Percentiles rank a stretch among this genome's conserved stretches.
phyloP scores from a whole-genome alignment of 2,797 vertebrate genomes.

The Pseudochaenichthys georgianus region DNA sequence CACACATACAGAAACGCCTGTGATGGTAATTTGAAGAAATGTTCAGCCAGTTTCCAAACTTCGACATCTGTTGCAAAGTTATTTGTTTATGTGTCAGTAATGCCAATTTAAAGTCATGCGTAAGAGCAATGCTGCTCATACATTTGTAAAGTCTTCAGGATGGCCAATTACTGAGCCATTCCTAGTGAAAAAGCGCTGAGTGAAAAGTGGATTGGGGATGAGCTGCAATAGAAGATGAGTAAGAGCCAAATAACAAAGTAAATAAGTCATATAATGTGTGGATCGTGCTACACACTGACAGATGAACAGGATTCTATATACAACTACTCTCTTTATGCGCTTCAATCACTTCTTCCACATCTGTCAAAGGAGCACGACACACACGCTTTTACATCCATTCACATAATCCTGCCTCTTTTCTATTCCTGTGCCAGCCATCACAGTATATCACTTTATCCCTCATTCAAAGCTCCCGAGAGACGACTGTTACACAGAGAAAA shows the following conservation, averaged over 20 bases:
- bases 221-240: slow-evolving; percentile 12
- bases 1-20: slow-evolving; percentile 22
- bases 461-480: slow-evolving; percentile 69
- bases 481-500: slow-evolving; percentile 66
- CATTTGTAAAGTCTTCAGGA: slow-evolving; percentile 12
- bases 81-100: slow-evolving; percentile 7
- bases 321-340: slow-evolving; percentile 13
- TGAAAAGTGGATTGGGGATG: slow-evolving; percentile 8
- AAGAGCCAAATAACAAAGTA: slow-evolving; percentile 24
- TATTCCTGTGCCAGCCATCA: slow-evolving; percentile 62
- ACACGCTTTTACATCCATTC: slow-evolving; percentile 17
- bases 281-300: background rate
- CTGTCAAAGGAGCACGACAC: slow-evolving; percentile 35
- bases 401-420: slow-evolving; percentile 57
- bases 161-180: slow-evolving; percentile 44
- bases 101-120: slow-evolving; percentile 13
- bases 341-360: slow-evolving; percentile 34
- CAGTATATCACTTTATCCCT: slow-evolving; percentile 69
- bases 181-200: background rate
- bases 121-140: slow-evolving; percentile 4
- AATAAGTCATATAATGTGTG: slow-evolving; percentile 13
- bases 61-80: slow-evolving; percentile 18
- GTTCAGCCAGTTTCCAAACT: slow-evolving; percentile 9
- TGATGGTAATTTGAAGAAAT: slow-evolving; percentile 10
- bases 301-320: slow-evolving; percentile 14